Evolutionary conservation across 2,888 invertebrate species (phyloP).

Genomic region (Xestia sexstrigata): DNA sequence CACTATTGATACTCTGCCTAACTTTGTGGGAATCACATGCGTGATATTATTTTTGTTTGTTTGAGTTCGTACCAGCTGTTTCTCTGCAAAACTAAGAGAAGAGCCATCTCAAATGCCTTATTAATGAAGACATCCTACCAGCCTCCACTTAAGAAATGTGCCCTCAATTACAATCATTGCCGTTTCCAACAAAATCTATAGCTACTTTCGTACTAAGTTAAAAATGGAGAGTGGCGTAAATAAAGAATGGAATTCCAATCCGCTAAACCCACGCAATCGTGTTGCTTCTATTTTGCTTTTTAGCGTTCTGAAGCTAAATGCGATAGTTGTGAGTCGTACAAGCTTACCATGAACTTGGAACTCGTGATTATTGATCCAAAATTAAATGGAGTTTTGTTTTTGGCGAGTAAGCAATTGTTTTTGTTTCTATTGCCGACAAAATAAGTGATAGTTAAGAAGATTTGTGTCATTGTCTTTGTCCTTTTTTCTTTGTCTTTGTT

Average conservation of each 20-base stretch:
- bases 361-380: slow-evolving; percentile 33
- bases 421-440: too few relatives aligned
- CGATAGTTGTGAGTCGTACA: slow-evolving; percentile 54
- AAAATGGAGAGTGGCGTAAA: slow-evolving; percentile 71
- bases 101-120: slow-evolving; percentile 3
- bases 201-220: slow-evolving; percentile 53
- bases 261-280: slow-evolving; percentile 77
- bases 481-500: background rate
- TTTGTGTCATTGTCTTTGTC: background rate
- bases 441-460: background rate
- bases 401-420: background rate
- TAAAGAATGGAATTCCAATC: slow-evolving; percentile 79
- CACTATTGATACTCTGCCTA: background rate
- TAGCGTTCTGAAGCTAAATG: slow-evolving; percentile 67
- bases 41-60: background rate
- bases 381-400: slow-evolving; percentile 3
- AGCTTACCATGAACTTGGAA: slow-evolving; percentile 53
- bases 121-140: slow-evolving; percentile 33
- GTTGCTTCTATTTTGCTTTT: slow-evolving; percentile 77
- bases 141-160: slow-evolving; percentile 20
- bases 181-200: slow-evolving; percentile 37
- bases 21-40: background rate
- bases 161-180: slow-evolving; percentile 35
- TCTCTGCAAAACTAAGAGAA: background rate
- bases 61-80: background rate